Evolutionary conservation across 1,140 invertebrate species (phyloP), one percentile per base, ranked within the genome.

Genomic region (Drosophila auraria): DNA sequence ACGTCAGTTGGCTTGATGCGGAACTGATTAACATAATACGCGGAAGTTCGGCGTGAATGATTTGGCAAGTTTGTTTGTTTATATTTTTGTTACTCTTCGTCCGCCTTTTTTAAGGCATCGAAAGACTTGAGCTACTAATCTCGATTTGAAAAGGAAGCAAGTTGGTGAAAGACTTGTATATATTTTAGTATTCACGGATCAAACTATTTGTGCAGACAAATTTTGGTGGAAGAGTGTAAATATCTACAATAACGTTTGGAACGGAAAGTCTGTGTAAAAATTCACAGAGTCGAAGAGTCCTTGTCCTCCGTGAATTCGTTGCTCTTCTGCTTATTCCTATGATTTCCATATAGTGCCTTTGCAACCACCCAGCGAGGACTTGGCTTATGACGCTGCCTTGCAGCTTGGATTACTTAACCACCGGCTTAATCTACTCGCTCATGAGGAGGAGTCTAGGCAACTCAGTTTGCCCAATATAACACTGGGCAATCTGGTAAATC

Each of bases 331-430:
- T 49, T 8, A 54, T 54, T 27, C 9, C n/a, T 2, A 36, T 23
- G 15, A 38, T 23, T 64, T 15, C n/a, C 38, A 11, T 64, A 84
- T 68, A 89, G 84, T 90, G 20, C 65, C 81, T 7, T 47, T 89
- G n/a, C 70, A 79, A 60, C 64, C 81, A 8, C 74, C 91, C 2
- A 53, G 40, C 9, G 91, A 91, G 23, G 91, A 92, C 36, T 56
- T 92, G 30, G 91, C 91, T n/a, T 91, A 92, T 56, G 89, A 92
- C 54, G 91, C 91, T 8, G 80, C 86, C 15, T 44, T 92, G 8
- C 91, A 92, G 42, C 61, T 92, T 60, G 91, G 87, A 8, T 17
- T 84, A 15, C 49, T 92, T 2, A 92, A 91, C 58, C 68, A 91
- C 59, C 80, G 91, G 1, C 61, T 92, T 0, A 92, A 92, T 61